phyloP scores from a whole-genome alignment of 2,888 invertebrate species.

The Cinara cedri region DNA sequence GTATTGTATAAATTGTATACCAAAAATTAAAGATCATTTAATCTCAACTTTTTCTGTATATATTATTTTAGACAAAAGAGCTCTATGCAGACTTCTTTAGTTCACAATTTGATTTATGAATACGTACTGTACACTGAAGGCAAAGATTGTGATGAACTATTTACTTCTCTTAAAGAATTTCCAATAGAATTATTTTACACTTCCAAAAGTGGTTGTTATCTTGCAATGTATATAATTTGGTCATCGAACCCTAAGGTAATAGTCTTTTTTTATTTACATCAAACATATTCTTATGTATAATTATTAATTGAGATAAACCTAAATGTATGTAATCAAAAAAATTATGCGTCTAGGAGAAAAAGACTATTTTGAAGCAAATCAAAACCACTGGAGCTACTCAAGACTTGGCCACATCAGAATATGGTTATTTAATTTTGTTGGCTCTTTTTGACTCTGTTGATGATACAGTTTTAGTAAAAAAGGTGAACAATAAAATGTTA shows the following conservation, averaged over 20 bases:
- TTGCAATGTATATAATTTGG: slow-evolving; percentile 40
- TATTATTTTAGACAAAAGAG: slow-evolving; percentile 38
- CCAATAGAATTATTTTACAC: slow-evolving; percentile 46
- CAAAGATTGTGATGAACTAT: slow-evolving; percentile 45
- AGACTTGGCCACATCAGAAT: slow-evolving; percentile 82
- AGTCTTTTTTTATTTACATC: background rate
- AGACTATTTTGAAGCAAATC: slow-evolving; percentile 81
- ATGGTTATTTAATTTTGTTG: slow-evolving; percentile 82
- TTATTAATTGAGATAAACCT: background rate
- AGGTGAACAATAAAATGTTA: slow-evolving; percentile 65
- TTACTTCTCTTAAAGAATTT: slow-evolving; percentile 43
- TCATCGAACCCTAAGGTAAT: slow-evolving; percentile 32
- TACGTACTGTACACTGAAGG: slow-evolving; percentile 35
- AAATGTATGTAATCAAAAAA: background rate
- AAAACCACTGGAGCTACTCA: slow-evolving; percentile 76
- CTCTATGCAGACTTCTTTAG: slow-evolving; percentile 46
- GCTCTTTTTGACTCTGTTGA: slow-evolving; percentile 88
- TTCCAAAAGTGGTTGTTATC: slow-evolving; percentile 67
- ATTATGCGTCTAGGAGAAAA: slow-evolving; percentile 66
- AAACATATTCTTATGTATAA: background rate
- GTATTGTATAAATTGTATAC: background rate
- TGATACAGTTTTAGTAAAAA: slow-evolving; percentile 88
- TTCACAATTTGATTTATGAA: slow-evolving; percentile 52
- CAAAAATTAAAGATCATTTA: background rate
- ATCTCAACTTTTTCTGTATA: background rate